These are phyloP conservation scores for Ennomos fuscantarius DNA, from an alignment of 2,888 invertebrate genomes.

Conservation along the genomic window DNA sequence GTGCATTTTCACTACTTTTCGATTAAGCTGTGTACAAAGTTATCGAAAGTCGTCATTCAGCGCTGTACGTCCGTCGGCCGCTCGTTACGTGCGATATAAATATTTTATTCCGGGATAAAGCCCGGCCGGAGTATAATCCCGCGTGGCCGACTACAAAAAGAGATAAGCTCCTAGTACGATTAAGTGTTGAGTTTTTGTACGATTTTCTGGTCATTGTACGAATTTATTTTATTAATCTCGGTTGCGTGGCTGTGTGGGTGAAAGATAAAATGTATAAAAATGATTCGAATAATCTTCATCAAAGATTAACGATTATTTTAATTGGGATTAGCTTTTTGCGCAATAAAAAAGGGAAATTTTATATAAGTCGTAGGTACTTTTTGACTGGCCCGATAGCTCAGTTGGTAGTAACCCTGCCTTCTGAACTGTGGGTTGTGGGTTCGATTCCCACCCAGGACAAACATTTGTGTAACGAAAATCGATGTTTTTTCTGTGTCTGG, in stretches of 20 bases:
- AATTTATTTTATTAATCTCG: constrained; percentile 15
- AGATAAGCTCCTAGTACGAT: constrained; percentile 65
- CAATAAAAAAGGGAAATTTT: no score
- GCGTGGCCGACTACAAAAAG: constrained; percentile 61
- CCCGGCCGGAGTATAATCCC: constrained; percentile 55
- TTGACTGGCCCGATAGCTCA: no score
- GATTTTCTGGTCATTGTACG: constrained; percentile 38
- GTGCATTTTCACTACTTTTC: no score
- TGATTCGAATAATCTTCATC: background rate
- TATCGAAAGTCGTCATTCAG: constrained; percentile 35
- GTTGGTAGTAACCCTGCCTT: no score
- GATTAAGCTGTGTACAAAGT: constrained; percentile 22
- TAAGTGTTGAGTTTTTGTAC: constrained; percentile 58
- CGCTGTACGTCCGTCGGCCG: constrained; percentile 35
- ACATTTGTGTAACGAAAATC: no score
- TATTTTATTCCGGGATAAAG: constrained; percentile 69
- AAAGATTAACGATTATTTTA: no score
- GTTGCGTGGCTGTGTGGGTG: background rate
- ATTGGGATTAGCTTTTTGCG: no score
- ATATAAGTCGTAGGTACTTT: no score
- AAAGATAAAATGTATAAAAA: background rate
- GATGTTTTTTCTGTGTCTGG: no score
- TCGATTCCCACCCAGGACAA: no score
- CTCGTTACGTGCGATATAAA: constrained; percentile 67
- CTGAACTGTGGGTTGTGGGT: no score